phyloP scores from a whole-genome alignment of 2,888 invertebrate species.

The Ceramica pisi region DNA sequence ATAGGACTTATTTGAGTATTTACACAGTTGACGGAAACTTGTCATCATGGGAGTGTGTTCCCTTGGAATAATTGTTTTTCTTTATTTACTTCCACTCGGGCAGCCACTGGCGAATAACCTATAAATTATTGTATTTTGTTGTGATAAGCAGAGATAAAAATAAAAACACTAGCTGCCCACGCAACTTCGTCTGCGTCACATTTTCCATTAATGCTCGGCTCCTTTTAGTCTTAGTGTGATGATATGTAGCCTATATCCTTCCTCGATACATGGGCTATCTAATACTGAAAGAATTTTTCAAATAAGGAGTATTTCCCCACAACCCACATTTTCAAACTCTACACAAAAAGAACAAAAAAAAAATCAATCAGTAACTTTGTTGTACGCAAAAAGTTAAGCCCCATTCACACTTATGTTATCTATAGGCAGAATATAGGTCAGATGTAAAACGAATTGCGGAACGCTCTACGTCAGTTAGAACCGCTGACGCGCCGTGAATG shows the following conservation, averaged over 20 bases:
- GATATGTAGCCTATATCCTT: no score
- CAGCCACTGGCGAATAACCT: background rate
- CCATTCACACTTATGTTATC: slow-evolving; percentile 47
- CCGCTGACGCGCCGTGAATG: slow-evolving; percentile 80
- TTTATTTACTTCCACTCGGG: no score
- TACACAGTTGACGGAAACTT: no score
- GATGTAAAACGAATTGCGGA: slow-evolving; percentile 79
- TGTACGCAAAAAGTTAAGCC: slow-evolving; percentile 42
- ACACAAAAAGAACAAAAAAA: slow-evolving; percentile 13
- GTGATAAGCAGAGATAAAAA: background rate
- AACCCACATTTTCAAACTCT: background rate
- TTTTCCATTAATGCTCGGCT: no score
- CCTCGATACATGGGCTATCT: no score
- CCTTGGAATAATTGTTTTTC: no score
- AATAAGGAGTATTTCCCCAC: background rate
- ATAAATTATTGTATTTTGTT: background rate
- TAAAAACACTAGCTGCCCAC: no score
- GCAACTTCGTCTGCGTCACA: no score
- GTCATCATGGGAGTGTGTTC: no score
- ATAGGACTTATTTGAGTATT: no score
- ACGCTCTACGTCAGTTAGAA: slow-evolving; percentile 69
- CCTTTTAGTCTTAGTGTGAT: no score
- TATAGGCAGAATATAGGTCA: slow-evolving; percentile 77
- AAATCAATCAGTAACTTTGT: slow-evolving; percentile 42
- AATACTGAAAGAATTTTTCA: no score